phyloP scores from a whole-genome alignment of 2,797 vertebrate species.

The Pangasius macronema region DNA sequence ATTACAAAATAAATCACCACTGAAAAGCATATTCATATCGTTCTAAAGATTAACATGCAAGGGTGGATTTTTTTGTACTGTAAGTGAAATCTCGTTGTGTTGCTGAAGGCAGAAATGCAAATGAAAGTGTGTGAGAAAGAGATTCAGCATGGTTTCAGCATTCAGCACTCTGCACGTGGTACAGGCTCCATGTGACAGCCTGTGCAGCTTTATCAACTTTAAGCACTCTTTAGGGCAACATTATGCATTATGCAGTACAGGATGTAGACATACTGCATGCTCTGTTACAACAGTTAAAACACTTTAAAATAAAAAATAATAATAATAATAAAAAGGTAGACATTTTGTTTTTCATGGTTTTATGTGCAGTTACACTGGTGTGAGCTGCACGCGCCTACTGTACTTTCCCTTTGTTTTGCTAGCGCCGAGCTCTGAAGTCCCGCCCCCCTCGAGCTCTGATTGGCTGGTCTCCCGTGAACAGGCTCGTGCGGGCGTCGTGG shows the following conservation, averaged over 20 bases:
- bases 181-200: neutral
- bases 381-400: neutral
- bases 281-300: neutral
- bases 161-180: slow-evolving; percentile 11
- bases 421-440: neutral
- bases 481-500: slow-evolving; percentile 66
- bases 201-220: neutral
- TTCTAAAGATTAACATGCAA: neutral
- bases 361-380: neutral
- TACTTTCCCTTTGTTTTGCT: slow-evolving; percentile 11
- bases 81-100: neutral
- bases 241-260: neutral
- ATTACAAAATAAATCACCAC: neutral
- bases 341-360: neutral
- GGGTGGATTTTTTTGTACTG: neutral
- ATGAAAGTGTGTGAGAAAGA: neutral
- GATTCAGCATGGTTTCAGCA: neutral
- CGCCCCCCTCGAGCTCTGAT: slow-evolving; percentile 61
- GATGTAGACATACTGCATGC: neutral
- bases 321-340: neutral
- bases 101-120: neutral
- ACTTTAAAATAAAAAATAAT: neutral
- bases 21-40: neutral
- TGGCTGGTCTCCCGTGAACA: slow-evolving; percentile 55
- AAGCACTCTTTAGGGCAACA: neutral